Evolutionary conservation across 2,888 invertebrate species (phyloP).

Genomic region (Branchinecta sandiegonensis): DNA sequence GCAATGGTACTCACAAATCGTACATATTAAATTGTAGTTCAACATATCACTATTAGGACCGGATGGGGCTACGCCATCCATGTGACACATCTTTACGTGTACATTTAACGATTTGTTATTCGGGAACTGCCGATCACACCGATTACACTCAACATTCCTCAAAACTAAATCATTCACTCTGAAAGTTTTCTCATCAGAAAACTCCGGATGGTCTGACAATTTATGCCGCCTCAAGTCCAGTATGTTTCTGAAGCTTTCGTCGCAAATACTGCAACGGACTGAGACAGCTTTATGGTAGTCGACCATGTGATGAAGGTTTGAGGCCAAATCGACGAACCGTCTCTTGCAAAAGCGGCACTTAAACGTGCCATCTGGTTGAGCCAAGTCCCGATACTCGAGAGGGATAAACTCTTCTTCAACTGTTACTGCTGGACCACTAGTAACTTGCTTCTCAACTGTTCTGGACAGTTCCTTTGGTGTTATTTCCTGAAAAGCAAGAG

Average conservation of each 20-base stretch:
- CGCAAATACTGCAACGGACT: constrained; percentile 5
- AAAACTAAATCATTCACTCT: not conserved
- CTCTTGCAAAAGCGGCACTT: constrained; percentile 14
- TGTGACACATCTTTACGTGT: not conserved
- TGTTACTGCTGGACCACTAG: too few relatives aligned
- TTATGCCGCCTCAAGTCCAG: not conserved
- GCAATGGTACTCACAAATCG: not conserved
- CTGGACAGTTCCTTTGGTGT: too few relatives aligned
- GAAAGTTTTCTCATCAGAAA: not conserved
- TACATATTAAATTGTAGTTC: not conserved
- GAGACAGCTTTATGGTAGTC: constrained; percentile 7
- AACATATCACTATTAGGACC: not conserved
- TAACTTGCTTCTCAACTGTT: too few relatives aligned
- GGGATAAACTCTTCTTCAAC: not conserved
- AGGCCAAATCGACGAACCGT: not conserved
- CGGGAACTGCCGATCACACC: constrained; percentile 12
- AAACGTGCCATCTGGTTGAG: constrained; percentile 10
- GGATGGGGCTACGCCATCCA: not conserved
- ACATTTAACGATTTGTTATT: not conserved
- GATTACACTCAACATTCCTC: constrained; percentile 3
- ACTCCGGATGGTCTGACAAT: constrained; percentile 1
- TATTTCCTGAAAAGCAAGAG: too few relatives aligned
- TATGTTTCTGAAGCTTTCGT: constrained; percentile 4
- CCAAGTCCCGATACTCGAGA: not conserved
- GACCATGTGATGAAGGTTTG: constrained; percentile 9